These are phyloP conservation scores for Philypnodon macrostomus DNA, from an alignment of 2,797 vertebrate genomes.

Conservation along the genomic window DNA sequence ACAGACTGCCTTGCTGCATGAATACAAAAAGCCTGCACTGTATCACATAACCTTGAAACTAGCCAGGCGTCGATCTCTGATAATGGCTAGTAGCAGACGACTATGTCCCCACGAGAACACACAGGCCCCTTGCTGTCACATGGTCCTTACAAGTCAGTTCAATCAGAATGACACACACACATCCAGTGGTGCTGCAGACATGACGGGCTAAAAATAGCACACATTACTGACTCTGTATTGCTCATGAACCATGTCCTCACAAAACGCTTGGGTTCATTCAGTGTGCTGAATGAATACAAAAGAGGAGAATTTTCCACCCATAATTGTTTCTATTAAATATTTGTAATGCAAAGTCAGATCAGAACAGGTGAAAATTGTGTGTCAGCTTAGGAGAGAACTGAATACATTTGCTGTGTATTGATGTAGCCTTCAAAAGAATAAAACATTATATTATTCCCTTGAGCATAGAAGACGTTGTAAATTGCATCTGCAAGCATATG, in stretches of 20 bases:
- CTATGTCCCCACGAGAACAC: slow-evolving; percentile 9
- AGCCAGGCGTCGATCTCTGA: neutral
- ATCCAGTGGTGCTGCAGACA: slow-evolving; percentile 34
- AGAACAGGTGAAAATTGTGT: too few species aligned
- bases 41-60: neutral
- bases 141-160: slow-evolving; percentile 20
- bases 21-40: slow-evolving; percentile 7
- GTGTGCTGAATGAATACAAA: slow-evolving; percentile 25
- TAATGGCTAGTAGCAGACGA: neutral
- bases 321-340: neutral
- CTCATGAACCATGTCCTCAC: slow-evolving; percentile 51
- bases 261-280: slow-evolving; percentile 23
- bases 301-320: neutral
- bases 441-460: too few species aligned
- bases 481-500: too few species aligned
- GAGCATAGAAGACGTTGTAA: too few species aligned
- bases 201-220: slow-evolving; percentile 67
- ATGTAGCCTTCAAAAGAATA: too few species aligned
- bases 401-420: too few species aligned
- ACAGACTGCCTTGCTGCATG: slow-evolving; percentile 4
- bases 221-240: slow-evolving; percentile 64
- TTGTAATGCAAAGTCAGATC: neutral
- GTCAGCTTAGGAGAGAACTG: too few species aligned
- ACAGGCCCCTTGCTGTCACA: neutral
- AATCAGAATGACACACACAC: slow-evolving; percentile 10